Evolutionary conservation across 2,888 invertebrate genomes (phyloP), one percentile per base, ranked within the genome.

Genomic region (Thecocarcelia acutangulata): DNA sequence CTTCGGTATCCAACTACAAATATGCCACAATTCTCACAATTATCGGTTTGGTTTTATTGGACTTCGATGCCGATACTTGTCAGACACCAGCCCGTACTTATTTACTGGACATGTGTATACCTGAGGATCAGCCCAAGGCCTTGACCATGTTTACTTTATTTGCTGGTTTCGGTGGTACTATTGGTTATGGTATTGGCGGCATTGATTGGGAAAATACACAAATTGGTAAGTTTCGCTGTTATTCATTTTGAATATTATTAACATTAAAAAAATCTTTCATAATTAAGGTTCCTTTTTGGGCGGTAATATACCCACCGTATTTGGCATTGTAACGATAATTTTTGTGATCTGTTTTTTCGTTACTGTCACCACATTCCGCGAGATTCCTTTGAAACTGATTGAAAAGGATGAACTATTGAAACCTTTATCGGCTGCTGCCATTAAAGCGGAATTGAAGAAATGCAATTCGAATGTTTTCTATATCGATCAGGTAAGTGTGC

Each of bases 1-100:
- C 86, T 0, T 68, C 84, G 1, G 68, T 85, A 0, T 83, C 84
- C 13, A 85, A 90, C 74, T 88, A 85, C 54, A 88, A 90, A 80
- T 90, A 80, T 77, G 92, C 92, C n/a, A 90, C 91, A 1, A 88
- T 92, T 58, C 90, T 94, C 48, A 94, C 93, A 0, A 92, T 94
- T 11, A 81, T 93, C 5, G 94, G 94, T 17, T 93, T 93, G 66
- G 92, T 93, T 1, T 85, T 94, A 70, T 85, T 94, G 80, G 94
- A 94, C 86, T 93, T 94, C 85, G 92, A 93, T 88, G 93, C 94
- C 17, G 94, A 94, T 86, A 93, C 93, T 1, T 93, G 93, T 83
- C 94, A 94, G 87, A 93, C 93, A 50, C 94, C 94, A 0, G 91
- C 93, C 1, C 89, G 94, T 82, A 93, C 94, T 8, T 94, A 93